phyloP scores from a whole-genome alignment of 2,888 invertebrate species.

The Apeira syringaria region DNA sequence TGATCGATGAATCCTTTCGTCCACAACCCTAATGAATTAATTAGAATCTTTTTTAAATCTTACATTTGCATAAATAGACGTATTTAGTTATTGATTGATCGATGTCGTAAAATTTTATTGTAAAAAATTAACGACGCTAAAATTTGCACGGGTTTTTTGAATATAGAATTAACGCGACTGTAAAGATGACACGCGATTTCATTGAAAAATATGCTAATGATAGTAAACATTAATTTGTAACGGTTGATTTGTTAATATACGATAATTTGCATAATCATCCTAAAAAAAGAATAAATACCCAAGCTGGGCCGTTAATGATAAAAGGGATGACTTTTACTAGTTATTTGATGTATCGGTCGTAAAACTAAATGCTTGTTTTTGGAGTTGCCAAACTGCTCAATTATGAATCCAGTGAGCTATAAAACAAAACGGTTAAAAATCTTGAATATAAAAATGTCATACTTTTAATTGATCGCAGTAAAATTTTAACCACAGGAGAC shows the following conservation, averaged over 20 bases:
- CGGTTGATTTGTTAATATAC: constrained; percentile 80
- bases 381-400: constrained; percentile 42
- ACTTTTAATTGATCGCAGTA: constrained; percentile 31
- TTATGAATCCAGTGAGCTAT: constrained; percentile 21
- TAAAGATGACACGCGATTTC: constrained; percentile 71
- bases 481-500: constrained; percentile 25
- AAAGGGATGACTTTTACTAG: constrained; percentile 70
- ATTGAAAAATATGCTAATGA: constrained; percentile 74
- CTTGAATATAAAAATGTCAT: constrained; percentile 50
- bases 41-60: constrained; percentile 47
- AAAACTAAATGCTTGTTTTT: constrained; percentile 55
- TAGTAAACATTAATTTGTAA: constrained; percentile 81
- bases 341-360: constrained; percentile 67
- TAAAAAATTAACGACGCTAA: constrained; percentile 60
- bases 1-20: constrained; percentile 42
- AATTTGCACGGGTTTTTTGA: constrained; percentile 52
- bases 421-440: constrained; percentile 39
- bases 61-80: constrained; percentile 63
- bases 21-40: constrained; percentile 67
- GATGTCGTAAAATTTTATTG: constrained; percentile 63
- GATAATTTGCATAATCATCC: constrained; percentile 69
- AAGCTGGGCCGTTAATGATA: constrained; percentile 47
- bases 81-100: constrained; percentile 65
- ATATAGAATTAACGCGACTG: constrained; percentile 38
- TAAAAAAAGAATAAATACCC: constrained; percentile 38